phyloP scores from a whole-genome alignment of 53 echinoderm and acorn worm genomes.

The Stichopus horrens region DNA sequence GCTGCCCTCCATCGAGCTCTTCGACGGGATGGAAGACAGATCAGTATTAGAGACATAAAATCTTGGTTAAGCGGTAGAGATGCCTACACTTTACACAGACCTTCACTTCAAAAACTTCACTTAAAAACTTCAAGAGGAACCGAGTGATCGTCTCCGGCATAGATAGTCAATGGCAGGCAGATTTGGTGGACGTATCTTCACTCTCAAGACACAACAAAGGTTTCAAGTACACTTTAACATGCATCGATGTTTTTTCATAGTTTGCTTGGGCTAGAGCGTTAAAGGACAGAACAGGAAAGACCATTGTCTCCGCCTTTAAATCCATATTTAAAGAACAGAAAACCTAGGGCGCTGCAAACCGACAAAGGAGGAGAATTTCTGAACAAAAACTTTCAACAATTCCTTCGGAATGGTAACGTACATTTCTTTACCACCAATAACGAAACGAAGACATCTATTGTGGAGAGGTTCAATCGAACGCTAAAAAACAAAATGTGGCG shows the following conservation, averaged over 20 bases:
- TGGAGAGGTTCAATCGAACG: slow-evolving; percentile 44
- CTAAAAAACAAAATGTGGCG: slow-evolving; percentile 33
- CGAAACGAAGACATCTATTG: slow-evolving; percentile 49
- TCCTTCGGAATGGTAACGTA: slow-evolving; percentile 40
- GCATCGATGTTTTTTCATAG: slow-evolving; percentile 61
- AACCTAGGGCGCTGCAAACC: slow-evolving; percentile 42
- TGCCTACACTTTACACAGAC: too few relatives aligned
- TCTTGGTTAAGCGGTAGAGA: too few relatives aligned
- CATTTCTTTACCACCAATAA: slow-evolving; percentile 56
- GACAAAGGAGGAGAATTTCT: slow-evolving; percentile 60
- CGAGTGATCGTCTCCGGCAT: slow-evolving; percentile 39
- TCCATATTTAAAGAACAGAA: slow-evolving; percentile 21
- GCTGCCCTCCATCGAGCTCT: slow-evolving; percentile 35
- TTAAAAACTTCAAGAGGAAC: slow-evolving; percentile 42
- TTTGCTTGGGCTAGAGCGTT: slow-evolving; percentile 53
- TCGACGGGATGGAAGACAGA: not conserved
- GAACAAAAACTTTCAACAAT: slow-evolving; percentile 51
- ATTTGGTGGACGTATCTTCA: slow-evolving; percentile 49
- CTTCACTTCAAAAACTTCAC: slow-evolving; percentile 40
- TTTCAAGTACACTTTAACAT: slow-evolving; percentile 49
- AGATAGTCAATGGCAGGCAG: slow-evolving; percentile 45
- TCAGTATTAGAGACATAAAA: not conserved
- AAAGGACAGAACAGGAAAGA: slow-evolving; percentile 51
- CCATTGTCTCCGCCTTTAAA: slow-evolving; percentile 38
- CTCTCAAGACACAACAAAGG: slow-evolving; percentile 49